Conservation (phyloP, 2,113 vertebrate species). For the Onychorhynchus coronatus region DNA sequence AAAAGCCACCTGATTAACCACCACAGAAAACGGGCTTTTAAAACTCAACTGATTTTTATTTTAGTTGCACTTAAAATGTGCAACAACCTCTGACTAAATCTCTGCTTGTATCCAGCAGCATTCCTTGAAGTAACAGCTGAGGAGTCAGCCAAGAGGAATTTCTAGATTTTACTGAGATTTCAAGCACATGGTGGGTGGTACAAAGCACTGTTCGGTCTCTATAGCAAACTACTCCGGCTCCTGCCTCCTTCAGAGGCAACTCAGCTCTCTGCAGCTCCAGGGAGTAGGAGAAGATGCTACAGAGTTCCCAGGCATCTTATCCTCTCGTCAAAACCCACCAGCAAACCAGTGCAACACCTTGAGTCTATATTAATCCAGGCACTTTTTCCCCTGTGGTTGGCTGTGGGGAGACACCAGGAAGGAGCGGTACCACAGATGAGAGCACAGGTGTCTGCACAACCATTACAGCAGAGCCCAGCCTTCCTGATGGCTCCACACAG, state of each 20-base stretch:
- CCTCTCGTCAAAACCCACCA: not conserved
- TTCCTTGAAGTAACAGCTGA: not conserved
- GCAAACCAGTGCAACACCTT: not conserved
- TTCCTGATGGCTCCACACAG: not conserved
- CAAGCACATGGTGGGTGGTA: accelerated
- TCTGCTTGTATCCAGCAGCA: not conserved
- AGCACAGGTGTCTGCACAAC: not conserved
- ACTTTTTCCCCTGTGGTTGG: not conserved
- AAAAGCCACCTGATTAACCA: not conserved
- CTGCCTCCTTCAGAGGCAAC: not conserved
- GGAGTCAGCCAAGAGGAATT: not conserved
- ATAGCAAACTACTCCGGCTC: not conserved
- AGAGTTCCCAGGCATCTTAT: not conserved
- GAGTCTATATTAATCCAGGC: not conserved
- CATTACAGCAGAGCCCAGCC: not conserved
- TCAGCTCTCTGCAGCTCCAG: not conserved
- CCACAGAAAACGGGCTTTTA: not conserved
- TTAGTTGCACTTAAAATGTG: not conserved
- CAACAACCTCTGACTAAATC: not conserved
- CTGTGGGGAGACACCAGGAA: no score
- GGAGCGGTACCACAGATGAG: not conserved
- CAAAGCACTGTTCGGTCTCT: not conserved
- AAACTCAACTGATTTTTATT: not conserved
- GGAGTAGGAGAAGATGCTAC: not conserved
- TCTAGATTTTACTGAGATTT: not conserved